phyloP scores from a whole-genome alignment of 2,113 vertebrate species.

The Oreotrochilus melanogaster region DNA sequence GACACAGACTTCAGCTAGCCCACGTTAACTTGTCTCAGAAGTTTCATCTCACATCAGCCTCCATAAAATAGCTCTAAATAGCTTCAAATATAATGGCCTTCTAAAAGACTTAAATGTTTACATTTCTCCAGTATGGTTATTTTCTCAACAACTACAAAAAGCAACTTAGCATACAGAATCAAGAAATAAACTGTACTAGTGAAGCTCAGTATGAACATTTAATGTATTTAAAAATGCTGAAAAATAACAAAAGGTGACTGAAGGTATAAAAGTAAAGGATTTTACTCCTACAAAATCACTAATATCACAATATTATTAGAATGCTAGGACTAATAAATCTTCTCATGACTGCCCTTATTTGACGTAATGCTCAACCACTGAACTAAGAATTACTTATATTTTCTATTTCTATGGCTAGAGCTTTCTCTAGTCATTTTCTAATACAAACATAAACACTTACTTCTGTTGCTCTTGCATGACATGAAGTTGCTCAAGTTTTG shows the following conservation, averaged over 20 bases:
- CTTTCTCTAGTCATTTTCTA: background rate
- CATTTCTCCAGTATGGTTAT: background rate
- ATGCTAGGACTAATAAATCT: background rate
- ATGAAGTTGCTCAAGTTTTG: slow-evolving; percentile 96
- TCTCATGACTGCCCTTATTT: background rate
- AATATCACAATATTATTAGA: background rate
- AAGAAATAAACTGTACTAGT: background rate
- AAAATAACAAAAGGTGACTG: background rate
- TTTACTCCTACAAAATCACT: background rate
- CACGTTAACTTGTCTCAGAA: background rate
- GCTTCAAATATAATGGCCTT: background rate
- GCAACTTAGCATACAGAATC: background rate
- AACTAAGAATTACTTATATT: background rate
- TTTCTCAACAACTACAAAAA: background rate
- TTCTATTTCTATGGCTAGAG: background rate
- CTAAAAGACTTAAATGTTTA: background rate
- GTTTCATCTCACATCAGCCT: background rate
- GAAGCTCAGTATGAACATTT: background rate
- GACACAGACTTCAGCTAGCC: background rate
- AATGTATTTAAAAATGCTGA: background rate
- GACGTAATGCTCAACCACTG: background rate
- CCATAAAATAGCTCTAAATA: background rate
- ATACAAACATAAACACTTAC: slow-evolving; percentile 69
- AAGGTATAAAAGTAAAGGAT: background rate
- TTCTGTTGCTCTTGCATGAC: slow-evolving; percentile 98